Conservation (phyloP, 1,140 invertebrate species). For the Caerostris darwini region DNA sequence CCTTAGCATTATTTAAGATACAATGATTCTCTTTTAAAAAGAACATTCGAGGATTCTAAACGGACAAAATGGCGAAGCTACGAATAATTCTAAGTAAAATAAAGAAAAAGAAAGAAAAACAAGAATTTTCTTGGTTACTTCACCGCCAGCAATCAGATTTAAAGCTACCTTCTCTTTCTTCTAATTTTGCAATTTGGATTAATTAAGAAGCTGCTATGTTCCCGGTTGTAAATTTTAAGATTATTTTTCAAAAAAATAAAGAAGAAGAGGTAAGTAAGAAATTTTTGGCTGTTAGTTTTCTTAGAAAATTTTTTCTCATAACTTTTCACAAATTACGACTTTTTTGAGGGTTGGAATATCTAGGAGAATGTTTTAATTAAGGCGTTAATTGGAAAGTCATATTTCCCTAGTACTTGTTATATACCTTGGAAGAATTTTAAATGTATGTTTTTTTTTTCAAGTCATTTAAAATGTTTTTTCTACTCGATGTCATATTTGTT, state of each 20-base stretch:
- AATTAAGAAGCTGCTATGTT: slow-evolving; percentile 26
- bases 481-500: not conserved
- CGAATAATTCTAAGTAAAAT: no score
- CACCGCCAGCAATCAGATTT: no score
- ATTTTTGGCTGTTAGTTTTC: not conserved
- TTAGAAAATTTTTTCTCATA: slow-evolving; percentile 36
- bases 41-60: no score
- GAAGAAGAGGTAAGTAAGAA: not conserved
- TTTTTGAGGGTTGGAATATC: slow-evolving; percentile 34
- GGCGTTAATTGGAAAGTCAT: slow-evolving; percentile 63
- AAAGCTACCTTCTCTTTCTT: not conserved
- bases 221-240: slow-evolving; percentile 48
- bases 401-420: not conserved
- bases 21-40: no score
- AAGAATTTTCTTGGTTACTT: no score
- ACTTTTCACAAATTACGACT: slow-evolving; percentile 34
- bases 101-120: no score
- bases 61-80: no score
- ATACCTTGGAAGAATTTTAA: not conserved
- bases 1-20: no score
- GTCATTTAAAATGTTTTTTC: not conserved
- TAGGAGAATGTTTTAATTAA: slow-evolving; percentile 63
- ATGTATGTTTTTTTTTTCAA: not conserved
- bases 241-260: slow-evolving; percentile 38
- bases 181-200: slow-evolving; percentile 54